phyloP scores from a whole-genome alignment of 2,888 invertebrate species.

The Halictus quadricinctus region DNA sequence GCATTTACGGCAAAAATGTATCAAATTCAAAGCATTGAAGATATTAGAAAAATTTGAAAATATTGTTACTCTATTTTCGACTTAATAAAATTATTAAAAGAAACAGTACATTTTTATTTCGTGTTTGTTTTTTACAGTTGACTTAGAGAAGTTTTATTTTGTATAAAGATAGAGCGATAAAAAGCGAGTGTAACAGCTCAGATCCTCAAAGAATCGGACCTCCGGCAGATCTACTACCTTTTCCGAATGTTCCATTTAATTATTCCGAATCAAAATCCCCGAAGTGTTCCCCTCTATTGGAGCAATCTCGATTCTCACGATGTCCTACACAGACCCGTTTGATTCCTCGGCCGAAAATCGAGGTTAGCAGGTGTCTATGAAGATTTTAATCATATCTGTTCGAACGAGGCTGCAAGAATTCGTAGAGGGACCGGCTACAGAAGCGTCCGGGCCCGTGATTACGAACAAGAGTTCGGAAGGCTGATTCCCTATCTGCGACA shows the following conservation, averaged over 20 bases:
- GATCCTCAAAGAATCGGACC: background rate
- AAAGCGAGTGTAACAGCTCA: background rate
- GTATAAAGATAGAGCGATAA: no score
- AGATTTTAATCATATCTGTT: conserved; percentile 46
- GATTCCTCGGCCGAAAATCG: background rate
- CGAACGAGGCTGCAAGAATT: conserved; percentile 36
- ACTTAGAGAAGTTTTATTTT: no score
- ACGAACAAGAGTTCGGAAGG: conserved; percentile 68
- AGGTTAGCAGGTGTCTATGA: conserved; percentile 39
- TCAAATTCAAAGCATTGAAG: no score
- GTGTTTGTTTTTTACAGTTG: no score
- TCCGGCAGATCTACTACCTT: no score
- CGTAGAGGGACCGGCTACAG: conserved; percentile 34
- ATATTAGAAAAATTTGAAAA: no score
- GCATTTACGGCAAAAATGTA: no score
- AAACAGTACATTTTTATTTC: no score
- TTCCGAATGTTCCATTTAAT: background rate
- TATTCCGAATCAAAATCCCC: no score
- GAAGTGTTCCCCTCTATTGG: background rate
- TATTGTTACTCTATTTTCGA: no score
- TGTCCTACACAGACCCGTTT: background rate
- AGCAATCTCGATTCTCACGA: background rate
- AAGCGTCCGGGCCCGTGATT: conserved; percentile 46
- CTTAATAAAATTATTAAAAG: no score
- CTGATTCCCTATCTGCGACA: conserved; percentile 78